A percentile compares a stretch with the other conserved stretches of the same genome.
phyloP scores from a whole-genome alignment of 2,888 invertebrate genomes.

The Clanis bilineata region DNA sequence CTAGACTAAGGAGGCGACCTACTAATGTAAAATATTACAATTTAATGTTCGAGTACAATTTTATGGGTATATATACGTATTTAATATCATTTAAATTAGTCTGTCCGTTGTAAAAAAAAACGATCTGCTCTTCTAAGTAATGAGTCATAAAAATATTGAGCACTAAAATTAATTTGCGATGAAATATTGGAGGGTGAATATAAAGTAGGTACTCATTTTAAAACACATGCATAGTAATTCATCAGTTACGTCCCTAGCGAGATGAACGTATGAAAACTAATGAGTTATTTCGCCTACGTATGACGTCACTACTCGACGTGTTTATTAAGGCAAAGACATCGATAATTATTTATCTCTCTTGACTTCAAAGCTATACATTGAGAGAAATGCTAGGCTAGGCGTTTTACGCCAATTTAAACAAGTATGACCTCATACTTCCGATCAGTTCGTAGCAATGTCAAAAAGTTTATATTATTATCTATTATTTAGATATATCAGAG shows the following conservation, averaged over 20 bases:
- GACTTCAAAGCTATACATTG: neutral
- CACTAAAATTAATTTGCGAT: neutral
- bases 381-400: no score
- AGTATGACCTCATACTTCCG: no score
- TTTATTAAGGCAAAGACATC: neutral
- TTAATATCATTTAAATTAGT: neutral
- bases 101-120: neutral
- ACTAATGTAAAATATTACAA: no score
- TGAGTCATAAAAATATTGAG: neutral
- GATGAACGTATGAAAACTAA: neutral
- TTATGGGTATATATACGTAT: neutral
- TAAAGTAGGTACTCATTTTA: conserved; percentile 2
- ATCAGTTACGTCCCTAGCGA: neutral
- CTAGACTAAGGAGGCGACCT: no score
- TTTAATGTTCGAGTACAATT: no score
- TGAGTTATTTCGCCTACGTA: neutral
- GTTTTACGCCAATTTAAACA: no score
- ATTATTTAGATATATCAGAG: no score
- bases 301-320: neutral
- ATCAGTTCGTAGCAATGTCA: no score
- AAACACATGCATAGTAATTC: conserved; percentile 6
- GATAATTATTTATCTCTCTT: neutral
- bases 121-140: neutral
- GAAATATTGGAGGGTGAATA: conserved; percentile 5
- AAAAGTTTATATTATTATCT: no score